Conservation (phyloP, 2,888 invertebrate genomes). For the Mesorhabditis spiculigera region DNA sequence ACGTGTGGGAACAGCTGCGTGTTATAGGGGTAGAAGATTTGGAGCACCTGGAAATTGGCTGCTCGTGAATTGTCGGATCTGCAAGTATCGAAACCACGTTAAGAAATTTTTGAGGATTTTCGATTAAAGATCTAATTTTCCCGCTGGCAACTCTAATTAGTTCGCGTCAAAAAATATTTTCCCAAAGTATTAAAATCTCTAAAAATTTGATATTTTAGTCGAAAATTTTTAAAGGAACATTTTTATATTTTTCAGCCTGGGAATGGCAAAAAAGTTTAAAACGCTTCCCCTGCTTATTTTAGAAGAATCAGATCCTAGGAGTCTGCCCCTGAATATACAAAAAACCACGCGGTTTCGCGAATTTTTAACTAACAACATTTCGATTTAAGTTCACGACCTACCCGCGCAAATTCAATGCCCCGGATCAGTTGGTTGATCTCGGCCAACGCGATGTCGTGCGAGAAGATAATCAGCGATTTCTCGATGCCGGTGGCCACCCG, state of each 20-base stretch:
- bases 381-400: slow-evolving; percentile 59
- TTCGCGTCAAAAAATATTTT: neutral
- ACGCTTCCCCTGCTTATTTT: neutral
- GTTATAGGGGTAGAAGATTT: slow-evolving; percentile 93
- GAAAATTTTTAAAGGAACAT: too few relatives aligned
- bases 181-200: neutral
- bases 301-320: too few relatives aligned
- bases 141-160: neutral
- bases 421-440: slow-evolving; percentile 86
- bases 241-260: too few relatives aligned
- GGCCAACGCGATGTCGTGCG: slow-evolving; percentile 88
- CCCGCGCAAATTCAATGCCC: slow-evolving; percentile 90
- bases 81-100: slow-evolving; percentile 9
- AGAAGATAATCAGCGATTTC: slow-evolving; percentile 82
- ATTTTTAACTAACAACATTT: too few relatives aligned
- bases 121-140: too few relatives aligned
- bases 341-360: too few relatives aligned
- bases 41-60: slow-evolving; percentile 75
- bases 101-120: neutral
- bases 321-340: too few relatives aligned
- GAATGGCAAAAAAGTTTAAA: neutral
- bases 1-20: slow-evolving; percentile 87
- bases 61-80: neutral
- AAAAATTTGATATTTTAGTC: neutral
- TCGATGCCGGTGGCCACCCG: slow-evolving; percentile 86